Conservation (phyloP, 1,140 invertebrate genomes). For the Drosophila orosa region DNA sequence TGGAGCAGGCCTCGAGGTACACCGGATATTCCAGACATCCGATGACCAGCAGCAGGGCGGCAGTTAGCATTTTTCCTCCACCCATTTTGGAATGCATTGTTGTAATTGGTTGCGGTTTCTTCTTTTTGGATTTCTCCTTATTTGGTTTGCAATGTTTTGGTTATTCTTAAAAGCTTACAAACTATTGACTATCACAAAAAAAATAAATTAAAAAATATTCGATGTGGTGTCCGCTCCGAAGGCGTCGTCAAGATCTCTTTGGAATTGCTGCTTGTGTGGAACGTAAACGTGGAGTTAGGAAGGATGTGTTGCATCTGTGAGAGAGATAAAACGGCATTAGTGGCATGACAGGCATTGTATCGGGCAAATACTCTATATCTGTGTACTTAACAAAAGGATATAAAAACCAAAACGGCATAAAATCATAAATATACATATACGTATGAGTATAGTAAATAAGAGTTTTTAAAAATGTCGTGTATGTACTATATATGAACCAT, state of each 20-base stretch:
- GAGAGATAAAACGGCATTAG: conserved; percentile 65
- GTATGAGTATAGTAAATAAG: conserved; percentile 13
- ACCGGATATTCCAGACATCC: conserved; percentile 50
- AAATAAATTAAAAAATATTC: conserved; percentile 19
- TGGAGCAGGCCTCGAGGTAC: conserved; percentile 90
- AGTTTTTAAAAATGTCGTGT: conserved; percentile 6
- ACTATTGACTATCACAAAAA: conserved; percentile 67
- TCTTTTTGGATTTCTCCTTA: conserved; percentile 47
- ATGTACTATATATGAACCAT: conserved; percentile 16
- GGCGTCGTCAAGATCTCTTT: conserved; percentile 69
- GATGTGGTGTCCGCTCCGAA: conserved; percentile 40
- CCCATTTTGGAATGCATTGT: conserved; percentile 42
- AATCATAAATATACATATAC: conserved; percentile 38
- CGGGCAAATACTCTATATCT: conserved; percentile 7
- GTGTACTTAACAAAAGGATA: conserved; percentile 36
- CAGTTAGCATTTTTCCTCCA: conserved; percentile 43
- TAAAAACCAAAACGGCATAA: conserved; percentile 36
- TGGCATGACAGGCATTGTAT: background rate
- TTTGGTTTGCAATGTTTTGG: conserved; percentile 47
- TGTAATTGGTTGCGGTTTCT: conserved; percentile 17
- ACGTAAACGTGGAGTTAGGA: conserved; percentile 50
- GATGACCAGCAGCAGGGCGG: conserved; percentile 45
- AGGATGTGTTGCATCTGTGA: conserved; percentile 63
- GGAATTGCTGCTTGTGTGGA: conserved; percentile 59
- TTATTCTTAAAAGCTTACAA: conserved; percentile 57